Evolutionary conservation across 2,888 invertebrate genomes (phyloP).

Genomic region (Epinotia nisella): DNA sequence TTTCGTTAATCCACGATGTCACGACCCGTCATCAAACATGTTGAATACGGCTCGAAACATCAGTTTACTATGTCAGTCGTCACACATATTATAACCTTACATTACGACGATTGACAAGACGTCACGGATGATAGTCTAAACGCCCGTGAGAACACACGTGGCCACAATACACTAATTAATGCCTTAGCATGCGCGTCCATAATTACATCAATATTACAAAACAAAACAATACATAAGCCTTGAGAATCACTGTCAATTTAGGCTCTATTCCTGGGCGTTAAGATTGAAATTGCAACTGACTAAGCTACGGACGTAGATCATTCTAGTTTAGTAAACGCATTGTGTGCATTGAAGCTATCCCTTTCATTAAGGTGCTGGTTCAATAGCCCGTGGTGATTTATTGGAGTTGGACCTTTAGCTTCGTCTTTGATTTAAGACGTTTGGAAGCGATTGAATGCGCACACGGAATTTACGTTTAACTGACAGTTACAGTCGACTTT

Average conservation of each 20-base stretch:
- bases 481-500: too few relatives aligned
- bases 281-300: neutral
- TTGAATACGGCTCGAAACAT: neutral
- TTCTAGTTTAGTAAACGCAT: neutral
- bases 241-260: neutral
- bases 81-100: neutral
- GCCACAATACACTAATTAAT: constrained; percentile 29
- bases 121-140: neutral
- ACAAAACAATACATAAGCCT: neutral
- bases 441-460: neutral
- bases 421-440: neutral
- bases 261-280: neutral
- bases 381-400: constrained; percentile 2
- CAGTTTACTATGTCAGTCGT: neutral
- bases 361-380: constrained; percentile 15
- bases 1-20: neutral
- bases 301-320: neutral
- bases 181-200: constrained; percentile 10
- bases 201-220: neutral
- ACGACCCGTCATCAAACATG: neutral
- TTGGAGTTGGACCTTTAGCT: neutral
- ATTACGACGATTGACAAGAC: constrained; percentile 17
- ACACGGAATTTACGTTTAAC: neutral
- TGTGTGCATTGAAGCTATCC: constrained; percentile 15
- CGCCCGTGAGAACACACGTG: constrained; percentile 23